These are phyloP conservation scores for Tuberolachnus salignus DNA, from an alignment of 2,888 invertebrate species.

Conservation along the genomic window DNA sequence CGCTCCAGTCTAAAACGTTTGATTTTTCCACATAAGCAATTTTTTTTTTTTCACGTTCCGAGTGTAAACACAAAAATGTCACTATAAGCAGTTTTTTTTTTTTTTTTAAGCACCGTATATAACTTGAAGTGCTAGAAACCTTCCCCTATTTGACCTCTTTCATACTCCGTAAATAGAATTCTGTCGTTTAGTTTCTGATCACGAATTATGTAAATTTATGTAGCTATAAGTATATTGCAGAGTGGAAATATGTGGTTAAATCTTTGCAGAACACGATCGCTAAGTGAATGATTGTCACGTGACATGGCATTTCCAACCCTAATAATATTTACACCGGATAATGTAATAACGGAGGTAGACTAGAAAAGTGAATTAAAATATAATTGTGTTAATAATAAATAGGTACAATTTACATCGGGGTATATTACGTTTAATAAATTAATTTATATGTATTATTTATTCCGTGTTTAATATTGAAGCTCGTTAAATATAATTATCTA, in stretches of 20 bases:
- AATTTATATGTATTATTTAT: no score
- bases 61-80: slow-evolving; percentile 18
- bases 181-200: slow-evolving; percentile 17
- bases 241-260: slow-evolving; percentile 16
- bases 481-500: no score
- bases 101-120: not conserved
- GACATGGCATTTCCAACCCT: slow-evolving; percentile 29
- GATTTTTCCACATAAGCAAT: not conserved
- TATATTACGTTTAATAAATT: no score
- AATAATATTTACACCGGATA: slow-evolving; percentile 26
- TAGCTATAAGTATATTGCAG: not conserved
- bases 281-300: slow-evolving; percentile 44
- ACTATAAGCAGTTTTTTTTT: not conserved
- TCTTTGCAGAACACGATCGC: slow-evolving; percentile 9
- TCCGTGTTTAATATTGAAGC: no score
- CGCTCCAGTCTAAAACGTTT: not conserved
- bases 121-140: not conserved
- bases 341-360: slow-evolving; percentile 12
- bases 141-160: not conserved
- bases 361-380: not conserved
- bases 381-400: no score
- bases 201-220: slow-evolving; percentile 41
- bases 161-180: slow-evolving; percentile 19
- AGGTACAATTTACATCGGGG: not conserved
- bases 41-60: not conserved